Evolutionary conservation across 1,140 invertebrate genomes (phyloP).

Genomic region (Heliconius himera): DNA sequence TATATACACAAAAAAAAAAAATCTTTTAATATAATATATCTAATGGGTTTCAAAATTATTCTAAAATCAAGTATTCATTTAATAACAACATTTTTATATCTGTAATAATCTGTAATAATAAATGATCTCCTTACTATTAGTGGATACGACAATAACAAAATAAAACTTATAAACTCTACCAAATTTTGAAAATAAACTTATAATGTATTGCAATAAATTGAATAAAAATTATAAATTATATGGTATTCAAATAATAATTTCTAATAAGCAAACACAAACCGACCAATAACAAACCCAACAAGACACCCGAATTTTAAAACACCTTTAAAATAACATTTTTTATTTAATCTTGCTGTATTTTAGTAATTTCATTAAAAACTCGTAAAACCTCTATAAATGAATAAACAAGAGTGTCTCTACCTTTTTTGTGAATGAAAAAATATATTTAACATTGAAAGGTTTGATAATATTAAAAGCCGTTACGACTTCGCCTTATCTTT

Average conservation of each 20-base stretch:
- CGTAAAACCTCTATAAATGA: slow-evolving; percentile 14
- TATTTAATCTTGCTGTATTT: not conserved
- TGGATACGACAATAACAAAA: too few relatives aligned
- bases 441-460: slow-evolving; percentile 9
- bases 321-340: not conserved
- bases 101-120: too few relatives aligned
- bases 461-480: slow-evolving; percentile 13
- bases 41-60: too few relatives aligned
- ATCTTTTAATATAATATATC: not conserved
- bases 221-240: not conserved
- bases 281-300: not conserved
- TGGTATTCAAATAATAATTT: not conserved
- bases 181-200: too few relatives aligned
- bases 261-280: not conserved
- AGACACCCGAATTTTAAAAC: not conserved
- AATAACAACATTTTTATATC: too few relatives aligned
- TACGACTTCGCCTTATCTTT: not conserved
- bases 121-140: too few relatives aligned
- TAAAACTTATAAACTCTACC: too few relatives aligned
- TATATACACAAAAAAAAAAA: not conserved
- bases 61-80: too few relatives aligned
- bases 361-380: slow-evolving; percentile 11
- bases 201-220: too few relatives aligned
- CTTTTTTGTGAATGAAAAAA: slow-evolving; percentile 14
- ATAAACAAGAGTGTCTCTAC: slow-evolving; percentile 12